A percentile compares a stretch with the other conserved stretches of the same genome.
Conservation (phyloP, 2,113 vertebrate genomes). For the Notothenia coriiceps region DNA sequence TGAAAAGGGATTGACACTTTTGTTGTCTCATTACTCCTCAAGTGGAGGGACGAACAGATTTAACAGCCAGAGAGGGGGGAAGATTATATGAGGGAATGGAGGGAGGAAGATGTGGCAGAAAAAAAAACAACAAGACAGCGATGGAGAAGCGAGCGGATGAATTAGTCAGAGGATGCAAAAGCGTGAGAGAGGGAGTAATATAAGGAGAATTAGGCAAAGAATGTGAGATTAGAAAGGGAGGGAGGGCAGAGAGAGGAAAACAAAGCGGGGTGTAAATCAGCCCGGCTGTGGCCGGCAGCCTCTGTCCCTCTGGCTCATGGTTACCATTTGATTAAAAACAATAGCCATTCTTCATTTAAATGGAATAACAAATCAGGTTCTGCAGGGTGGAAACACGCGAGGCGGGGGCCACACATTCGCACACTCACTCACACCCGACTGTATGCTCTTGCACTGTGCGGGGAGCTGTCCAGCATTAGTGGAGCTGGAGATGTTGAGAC, state of each 20-base stretch:
- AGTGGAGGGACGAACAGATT: conserved; percentile 61
- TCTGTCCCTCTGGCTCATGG: conserved; percentile 75
- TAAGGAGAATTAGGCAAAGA: conserved; percentile 60
- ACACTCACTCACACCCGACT: not conserved
- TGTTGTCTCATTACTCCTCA: conserved; percentile 71
- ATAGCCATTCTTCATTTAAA: conserved; percentile 82
- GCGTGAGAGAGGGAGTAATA: conserved; percentile 59
- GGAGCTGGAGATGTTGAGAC: conserved; percentile 54
- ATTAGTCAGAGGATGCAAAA: conserved; percentile 55
- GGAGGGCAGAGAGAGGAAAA: conserved; percentile 28
- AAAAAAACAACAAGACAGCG: conserved; percentile 48
- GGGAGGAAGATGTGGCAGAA: conserved; percentile 20
- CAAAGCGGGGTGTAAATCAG: conserved; percentile 68
- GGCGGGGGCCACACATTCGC: not conserved
- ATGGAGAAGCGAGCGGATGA: conserved; percentile 48
- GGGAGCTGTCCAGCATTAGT: conserved; percentile 63
- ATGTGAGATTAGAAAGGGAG: conserved; percentile 39
- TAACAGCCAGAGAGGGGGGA: conserved; percentile 40
- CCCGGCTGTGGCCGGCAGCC: conserved; percentile 60
- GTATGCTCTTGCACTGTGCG: not conserved
- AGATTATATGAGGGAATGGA: conserved; percentile 36
- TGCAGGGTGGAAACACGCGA: conserved; percentile 35
- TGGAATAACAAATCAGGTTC: conserved; percentile 80
- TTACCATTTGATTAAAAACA: conserved; percentile 82
- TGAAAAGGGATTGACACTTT: conserved; percentile 58